Percentiles rank a stretch among this genome's conserved stretches.
Evolutionary conservation across 2,797 vertebrate genomes (phyloP).

Genomic region (Clarias pachynema): DNA sequence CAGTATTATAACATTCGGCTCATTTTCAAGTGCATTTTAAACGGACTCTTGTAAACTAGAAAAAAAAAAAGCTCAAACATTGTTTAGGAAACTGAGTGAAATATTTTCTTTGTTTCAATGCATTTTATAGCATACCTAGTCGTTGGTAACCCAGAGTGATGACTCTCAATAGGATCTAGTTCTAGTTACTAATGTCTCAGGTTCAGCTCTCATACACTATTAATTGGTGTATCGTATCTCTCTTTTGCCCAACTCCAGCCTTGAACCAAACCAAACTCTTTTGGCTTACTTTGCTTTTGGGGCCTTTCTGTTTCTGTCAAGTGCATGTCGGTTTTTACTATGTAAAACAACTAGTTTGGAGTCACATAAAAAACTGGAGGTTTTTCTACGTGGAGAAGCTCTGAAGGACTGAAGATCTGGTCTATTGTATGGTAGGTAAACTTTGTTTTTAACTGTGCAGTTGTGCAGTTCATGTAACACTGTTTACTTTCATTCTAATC

Average conservation of each 20-base stretch:
- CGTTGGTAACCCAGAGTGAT: conserved; percentile 63
- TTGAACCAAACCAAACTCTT: conserved; percentile 71
- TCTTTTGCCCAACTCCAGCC: conserved; percentile 69
- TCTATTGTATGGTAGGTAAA: conserved; percentile 69
- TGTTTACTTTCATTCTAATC: conserved; percentile 6
- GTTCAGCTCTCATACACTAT: conserved; percentile 87
- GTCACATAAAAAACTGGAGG: conserved; percentile 42
- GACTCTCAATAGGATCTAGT: conserved; percentile 73
- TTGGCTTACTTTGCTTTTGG: conserved; percentile 70
- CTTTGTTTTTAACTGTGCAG: conserved; percentile 24
- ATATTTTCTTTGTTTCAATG: conserved; percentile 20
- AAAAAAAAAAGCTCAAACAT: background rate
- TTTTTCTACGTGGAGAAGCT: conserved; percentile 45
- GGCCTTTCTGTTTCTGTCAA: conserved; percentile 62
- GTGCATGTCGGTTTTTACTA: conserved; percentile 65
- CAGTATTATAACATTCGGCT: background rate
- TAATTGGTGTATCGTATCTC: conserved; percentile 84
- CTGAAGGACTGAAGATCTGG: conserved; percentile 43
- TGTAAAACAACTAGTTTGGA: conserved; percentile 55
- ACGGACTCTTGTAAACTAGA: background rate
- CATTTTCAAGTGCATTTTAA: background rate
- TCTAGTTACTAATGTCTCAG: conserved; percentile 77
- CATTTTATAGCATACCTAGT: conserved; percentile 55
- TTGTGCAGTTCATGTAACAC: background rate
- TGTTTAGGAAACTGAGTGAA: background rate